Percentiles rank a stretch among this genome's conserved stretches.
Conservation (phyloP, 2,797 vertebrate species). For the Sphenodon punctatus region DNA sequence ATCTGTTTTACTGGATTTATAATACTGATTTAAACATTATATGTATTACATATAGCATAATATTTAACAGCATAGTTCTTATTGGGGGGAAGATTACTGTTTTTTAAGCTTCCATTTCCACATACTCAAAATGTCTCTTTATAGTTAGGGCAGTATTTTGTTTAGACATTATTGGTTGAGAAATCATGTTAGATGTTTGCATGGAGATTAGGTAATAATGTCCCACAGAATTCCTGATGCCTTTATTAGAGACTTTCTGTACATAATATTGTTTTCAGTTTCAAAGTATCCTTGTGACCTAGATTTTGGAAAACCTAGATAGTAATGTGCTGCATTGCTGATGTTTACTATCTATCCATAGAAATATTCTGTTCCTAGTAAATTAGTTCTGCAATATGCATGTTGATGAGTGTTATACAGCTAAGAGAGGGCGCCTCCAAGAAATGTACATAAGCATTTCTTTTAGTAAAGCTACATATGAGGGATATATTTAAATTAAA, state of each 20-base stretch:
- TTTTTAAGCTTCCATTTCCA: background rate
- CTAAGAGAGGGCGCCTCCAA: constrained; percentile 25
- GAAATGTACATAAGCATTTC: constrained; percentile 33
- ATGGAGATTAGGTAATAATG: background rate
- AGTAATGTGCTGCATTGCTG: constrained; percentile 64
- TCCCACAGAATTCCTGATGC: constrained; percentile 28
- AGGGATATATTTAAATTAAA: constrained; percentile 16
- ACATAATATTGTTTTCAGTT: constrained; percentile 37
- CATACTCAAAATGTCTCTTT: accelerated
- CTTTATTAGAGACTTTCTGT: constrained; percentile 39
- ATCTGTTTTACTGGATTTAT: too few species aligned
- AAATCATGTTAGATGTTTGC: background rate
- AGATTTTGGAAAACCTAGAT: constrained; percentile 66
- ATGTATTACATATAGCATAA: background rate
- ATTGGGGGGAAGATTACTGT: background rate
- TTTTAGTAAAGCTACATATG: background rate
- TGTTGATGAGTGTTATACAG: constrained; percentile 30
- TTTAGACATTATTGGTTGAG: background rate
- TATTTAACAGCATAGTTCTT: background rate
- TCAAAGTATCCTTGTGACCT: constrained; percentile 59
- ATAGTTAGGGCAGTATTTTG: background rate
- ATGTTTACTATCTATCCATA: constrained; percentile 54
- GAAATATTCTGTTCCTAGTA: constrained; percentile 50
- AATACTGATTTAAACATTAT: background rate
- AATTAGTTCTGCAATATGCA: constrained; percentile 51